Base-by-base conservation (phyloP, 2,888 invertebrate genomes). In the Meta bourneti region DNA sequence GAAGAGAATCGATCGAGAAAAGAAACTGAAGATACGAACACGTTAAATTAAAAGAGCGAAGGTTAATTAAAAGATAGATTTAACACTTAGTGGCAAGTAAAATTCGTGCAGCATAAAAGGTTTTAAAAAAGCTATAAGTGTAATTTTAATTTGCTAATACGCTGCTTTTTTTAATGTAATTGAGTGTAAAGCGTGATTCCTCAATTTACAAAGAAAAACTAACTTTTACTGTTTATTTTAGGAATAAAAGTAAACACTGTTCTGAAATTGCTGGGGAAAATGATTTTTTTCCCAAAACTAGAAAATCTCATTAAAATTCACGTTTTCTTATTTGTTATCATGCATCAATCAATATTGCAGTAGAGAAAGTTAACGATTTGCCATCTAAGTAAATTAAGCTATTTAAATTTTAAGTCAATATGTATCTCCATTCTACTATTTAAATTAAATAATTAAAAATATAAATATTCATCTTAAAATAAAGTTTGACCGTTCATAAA, bases 1-100 rank as follows among this genome's bases (percentile, higher is more conserved):
- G 61, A 61, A 61, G 16, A 6, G 61, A 61, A 16, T 61, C 61
- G 52, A 34, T 34, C 11, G 72, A 20, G 20, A 75, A 75, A 72
- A 72, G 61, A 82, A 51, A 52, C 20, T 7, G 6, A 11, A 83
- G 11, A 52, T 70, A 61, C 61, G 61, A 75, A 34, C 61, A 16
- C 72, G 61, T 61, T 61, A 84, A 84, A 75, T 75, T 75, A 75
- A 75, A 84, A 49, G 19, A 51, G 51, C 49, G 61, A 79, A 74
- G 54, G n/a, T 74, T 84, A 84, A 84, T 84, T 84, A 84, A 81
- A 75, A 75, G 84, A 84, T 75, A 74, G 72, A 75, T 34, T 84
- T 75, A 84, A 84, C 75, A 75, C 84, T 84, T 84, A n/a, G 48
- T 13, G 51, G 61, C 61, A 84, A 75, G 11, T 74, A 54, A 48